phyloP scores from a whole-genome alignment of 2,888 invertebrate genomes.

The Synergus japonicus region DNA sequence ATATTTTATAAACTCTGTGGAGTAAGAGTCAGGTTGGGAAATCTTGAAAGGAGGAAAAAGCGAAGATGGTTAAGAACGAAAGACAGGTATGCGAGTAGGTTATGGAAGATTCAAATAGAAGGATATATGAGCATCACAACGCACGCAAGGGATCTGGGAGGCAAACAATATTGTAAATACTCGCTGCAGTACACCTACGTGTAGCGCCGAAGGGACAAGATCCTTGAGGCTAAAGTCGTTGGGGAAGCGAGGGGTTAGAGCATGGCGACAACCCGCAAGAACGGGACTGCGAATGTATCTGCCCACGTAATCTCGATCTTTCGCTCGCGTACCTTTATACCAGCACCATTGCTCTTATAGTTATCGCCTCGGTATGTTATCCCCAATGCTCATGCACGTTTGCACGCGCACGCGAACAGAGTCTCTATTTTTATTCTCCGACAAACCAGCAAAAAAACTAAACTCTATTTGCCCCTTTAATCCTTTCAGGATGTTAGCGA shows the following conservation, averaged over 20 bases:
- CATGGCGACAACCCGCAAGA: constrained; percentile 61
- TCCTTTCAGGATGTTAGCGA: neutral
- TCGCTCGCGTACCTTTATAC: constrained; percentile 72
- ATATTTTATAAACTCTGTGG: constrained; percentile 1
- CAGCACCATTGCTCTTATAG: constrained; percentile 41
- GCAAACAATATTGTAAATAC: constrained; percentile 41
- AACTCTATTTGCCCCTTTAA: neutral
- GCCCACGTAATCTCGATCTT: constrained; percentile 73
- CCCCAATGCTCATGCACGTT: constrained; percentile 32
- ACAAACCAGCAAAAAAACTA: constrained; percentile 5
- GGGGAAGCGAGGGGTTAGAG: constrained; percentile 14
- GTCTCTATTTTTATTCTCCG: constrained; percentile 5
- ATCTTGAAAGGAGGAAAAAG: neutral
- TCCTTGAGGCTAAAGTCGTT: neutral
- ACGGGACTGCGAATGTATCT: constrained; percentile 59
- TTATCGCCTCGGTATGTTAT: constrained; percentile 16
- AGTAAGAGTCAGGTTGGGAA: neutral
- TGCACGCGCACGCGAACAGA: constrained; percentile 26
- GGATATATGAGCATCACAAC: constrained; percentile 16
- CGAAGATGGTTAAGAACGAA: neutral
- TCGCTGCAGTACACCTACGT: constrained; percentile 33
- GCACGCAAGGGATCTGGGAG: constrained; percentile 25
- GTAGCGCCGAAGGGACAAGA: constrained; percentile 31
- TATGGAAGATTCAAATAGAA: constrained; percentile 27
- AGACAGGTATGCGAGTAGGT: constrained; percentile 10